phyloP scores from a whole-genome alignment of 2,888 invertebrate species.

The Nymphalis c-album region DNA sequence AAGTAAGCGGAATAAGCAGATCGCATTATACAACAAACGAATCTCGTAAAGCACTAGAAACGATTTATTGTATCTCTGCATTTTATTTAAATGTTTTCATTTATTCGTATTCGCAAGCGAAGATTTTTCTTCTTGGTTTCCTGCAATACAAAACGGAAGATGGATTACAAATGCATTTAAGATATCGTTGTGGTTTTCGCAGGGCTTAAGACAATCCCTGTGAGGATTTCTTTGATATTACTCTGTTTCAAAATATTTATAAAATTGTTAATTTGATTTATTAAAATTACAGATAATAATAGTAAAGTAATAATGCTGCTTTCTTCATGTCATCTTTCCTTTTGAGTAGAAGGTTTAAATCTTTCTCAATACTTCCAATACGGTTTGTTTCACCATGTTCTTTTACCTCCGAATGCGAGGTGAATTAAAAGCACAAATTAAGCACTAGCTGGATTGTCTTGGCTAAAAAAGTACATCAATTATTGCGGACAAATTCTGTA shows the following conservation, averaged over 20 bases:
- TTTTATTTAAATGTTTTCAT: conserved; percentile 7
- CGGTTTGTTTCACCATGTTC: too few relatives aligned
- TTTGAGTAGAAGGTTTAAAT: too few relatives aligned
- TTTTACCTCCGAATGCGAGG: too few relatives aligned
- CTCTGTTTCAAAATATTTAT: background rate
- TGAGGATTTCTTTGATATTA: background rate
- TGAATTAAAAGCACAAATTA: too few relatives aligned
- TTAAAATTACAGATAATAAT: too few relatives aligned
- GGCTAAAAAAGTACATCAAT: too few relatives aligned
- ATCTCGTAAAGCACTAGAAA: background rate
- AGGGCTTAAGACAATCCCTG: background rate
- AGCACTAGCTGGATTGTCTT: too few relatives aligned
- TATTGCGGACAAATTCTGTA: too few relatives aligned
- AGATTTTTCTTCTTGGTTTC: background rate
- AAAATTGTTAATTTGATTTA: too few relatives aligned
- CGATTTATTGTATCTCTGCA: background rate
- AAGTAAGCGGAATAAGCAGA: background rate
- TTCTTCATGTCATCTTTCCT: too few relatives aligned
- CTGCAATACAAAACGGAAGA: background rate
- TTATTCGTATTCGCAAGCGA: background rate
- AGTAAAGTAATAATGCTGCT: too few relatives aligned
- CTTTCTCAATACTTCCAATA: too few relatives aligned
- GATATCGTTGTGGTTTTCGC: background rate
- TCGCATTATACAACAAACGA: background rate
- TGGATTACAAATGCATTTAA: conserved; percentile 11